These are phyloP conservation scores for Azemiops feae DNA, from an alignment of 2,113 vertebrate species.

Conservation along the genomic window DNA sequence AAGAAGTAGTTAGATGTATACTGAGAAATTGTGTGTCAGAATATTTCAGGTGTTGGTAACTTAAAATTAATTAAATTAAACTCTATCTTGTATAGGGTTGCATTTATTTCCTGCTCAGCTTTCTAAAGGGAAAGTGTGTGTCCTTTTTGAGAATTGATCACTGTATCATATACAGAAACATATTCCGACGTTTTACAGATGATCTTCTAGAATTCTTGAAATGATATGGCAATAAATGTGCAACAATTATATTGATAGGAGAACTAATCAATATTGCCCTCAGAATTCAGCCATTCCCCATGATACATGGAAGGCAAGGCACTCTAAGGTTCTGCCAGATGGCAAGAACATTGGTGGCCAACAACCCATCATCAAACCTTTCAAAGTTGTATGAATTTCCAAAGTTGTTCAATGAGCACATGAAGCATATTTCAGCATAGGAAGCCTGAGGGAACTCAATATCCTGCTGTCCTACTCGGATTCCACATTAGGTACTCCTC, in stretches of 20 bases:
- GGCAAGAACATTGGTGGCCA: not conserved
- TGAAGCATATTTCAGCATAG: not conserved
- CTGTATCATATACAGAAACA: not conserved
- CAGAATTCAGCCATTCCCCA: not conserved
- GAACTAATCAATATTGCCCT: too few relatives aligned
- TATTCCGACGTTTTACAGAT: not conserved
- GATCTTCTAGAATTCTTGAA: not conserved
- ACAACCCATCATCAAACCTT: not conserved
- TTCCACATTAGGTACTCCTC: not conserved
- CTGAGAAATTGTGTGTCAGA: constrained; percentile 28
- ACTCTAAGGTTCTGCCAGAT: too few relatives aligned
- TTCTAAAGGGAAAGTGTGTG: not conserved
- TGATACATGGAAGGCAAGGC: not conserved
- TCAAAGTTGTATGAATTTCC: too few relatives aligned
- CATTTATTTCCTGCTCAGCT: not conserved
- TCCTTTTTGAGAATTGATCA: not conserved
- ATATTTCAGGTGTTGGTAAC: not conserved
- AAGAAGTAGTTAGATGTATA: constrained; percentile 50
- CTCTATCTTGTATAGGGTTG: not conserved
- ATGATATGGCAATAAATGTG: not conserved
- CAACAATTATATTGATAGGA: not conserved
- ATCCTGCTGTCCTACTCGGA: not conserved
- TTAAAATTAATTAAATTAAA: not conserved
- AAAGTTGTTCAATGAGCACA: not conserved
- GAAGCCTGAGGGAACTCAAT: not conserved